Evolutionary conservation across 2,888 invertebrate genomes (phyloP), one percentile per base, ranked within the genome.

Genomic region (Sipha maydis): DNA sequence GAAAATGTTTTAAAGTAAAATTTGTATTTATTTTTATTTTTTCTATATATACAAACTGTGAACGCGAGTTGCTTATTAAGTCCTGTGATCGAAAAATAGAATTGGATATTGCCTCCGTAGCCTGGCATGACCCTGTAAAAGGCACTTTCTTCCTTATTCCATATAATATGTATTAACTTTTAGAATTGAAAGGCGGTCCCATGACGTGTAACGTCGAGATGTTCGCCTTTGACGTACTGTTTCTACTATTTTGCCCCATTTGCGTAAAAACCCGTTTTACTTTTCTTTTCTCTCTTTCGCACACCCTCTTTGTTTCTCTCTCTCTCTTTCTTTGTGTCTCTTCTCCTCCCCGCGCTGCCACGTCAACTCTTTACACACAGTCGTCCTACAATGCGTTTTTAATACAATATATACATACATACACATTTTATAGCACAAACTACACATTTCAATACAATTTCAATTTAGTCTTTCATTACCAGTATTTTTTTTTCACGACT

Each of bases 401-500:
- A 61, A 76, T 76, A 76, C 61, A n/a, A 48, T 48, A 48, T 14
- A 48, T 14, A 11, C 9, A 48, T 25, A 21, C 9, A 54, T 31
- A 54, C 67, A 38, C 79, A 67, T 19, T 34, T 19, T 38, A 19
- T n/a, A 19, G 54, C 21, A 38, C 84, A 77, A 85, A 77, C 84
- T 76, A 76, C 85, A 31, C 71, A 38, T 80, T 80, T 88, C 69
- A 79, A 80, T 79, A 56, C 56, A n/a, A 86, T 71, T 86, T 86
- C 86, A 79, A 88, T 88, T 88, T 82, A 88, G 56, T 61, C 73
- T 75, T 88, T 80, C 80, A 88, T 88, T 88, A 88, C 73, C 28
- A 17, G 77, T 77, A 28, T 61, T 77, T 48, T 77, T 77, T 82
- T 82, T 82, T 14, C n/a, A 5, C 69, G 34, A 28, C 61, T 19